These are phyloP conservation scores for Morus bassanus DNA, from an alignment of 2,797 vertebrate genomes.

Conservation along the genomic window DNA sequence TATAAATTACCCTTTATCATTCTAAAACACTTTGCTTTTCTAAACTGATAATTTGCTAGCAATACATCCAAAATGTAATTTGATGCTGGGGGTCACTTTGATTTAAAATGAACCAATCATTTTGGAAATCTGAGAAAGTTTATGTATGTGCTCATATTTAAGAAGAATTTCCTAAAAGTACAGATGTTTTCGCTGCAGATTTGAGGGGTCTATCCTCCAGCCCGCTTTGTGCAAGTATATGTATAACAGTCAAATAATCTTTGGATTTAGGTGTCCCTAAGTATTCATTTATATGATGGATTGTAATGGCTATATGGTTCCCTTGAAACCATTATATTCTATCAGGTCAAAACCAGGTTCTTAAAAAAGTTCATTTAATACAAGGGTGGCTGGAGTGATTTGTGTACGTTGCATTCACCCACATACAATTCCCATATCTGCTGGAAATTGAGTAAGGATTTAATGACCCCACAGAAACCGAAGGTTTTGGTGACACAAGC, in stretches of 20 bases:
- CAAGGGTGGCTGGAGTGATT: conserved; percentile 59
- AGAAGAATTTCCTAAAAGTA: conserved; percentile 3
- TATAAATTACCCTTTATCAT: conserved; percentile 18
- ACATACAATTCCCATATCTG: conserved; percentile 17
- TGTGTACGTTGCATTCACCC: not conserved
- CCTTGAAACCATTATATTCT: conserved; percentile 73
- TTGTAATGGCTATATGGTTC: conserved; percentile 70
- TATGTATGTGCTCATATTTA: not conserved
- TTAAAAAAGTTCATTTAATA: conserved; percentile 56
- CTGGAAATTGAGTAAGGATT: conserved; percentile 28
- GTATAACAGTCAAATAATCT: conserved; percentile 68
- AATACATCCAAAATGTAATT: not conserved
- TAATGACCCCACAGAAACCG: not conserved
- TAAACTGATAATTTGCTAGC: conserved; percentile 6
- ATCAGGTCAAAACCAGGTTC: conserved; percentile 68
- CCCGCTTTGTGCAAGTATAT: not conserved
- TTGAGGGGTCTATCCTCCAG: conserved; percentile 33
- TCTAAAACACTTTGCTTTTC: not conserved
- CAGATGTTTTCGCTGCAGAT: conserved; percentile 47
- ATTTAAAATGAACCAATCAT: not conserved
- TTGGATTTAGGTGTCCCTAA: conserved; percentile 75
- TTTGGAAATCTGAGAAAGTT: conserved; percentile 4
- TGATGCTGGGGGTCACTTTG: not conserved
- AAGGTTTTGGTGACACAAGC: conserved; percentile 37
- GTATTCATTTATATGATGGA: conserved; percentile 75